These are phyloP conservation scores for Emydocephalus ijimae DNA, from an alignment of 2,113 vertebrate species.

Conservation along the genomic window DNA sequence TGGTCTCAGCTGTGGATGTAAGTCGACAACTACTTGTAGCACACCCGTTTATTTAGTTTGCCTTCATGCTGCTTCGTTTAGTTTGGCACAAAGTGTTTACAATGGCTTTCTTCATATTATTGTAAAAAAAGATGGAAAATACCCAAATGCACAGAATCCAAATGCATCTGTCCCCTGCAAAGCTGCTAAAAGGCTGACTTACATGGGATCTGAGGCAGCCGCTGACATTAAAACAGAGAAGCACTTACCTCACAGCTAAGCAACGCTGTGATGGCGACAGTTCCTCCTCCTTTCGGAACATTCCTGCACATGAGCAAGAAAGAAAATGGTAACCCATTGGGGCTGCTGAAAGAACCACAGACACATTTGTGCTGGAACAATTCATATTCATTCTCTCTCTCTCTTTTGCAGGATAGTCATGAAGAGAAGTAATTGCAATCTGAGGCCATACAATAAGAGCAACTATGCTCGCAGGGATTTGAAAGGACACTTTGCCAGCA, in stretches of 20 bases:
- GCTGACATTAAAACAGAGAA: constrained; percentile 2
- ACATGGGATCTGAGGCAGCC: not conserved
- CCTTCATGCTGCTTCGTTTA: not conserved
- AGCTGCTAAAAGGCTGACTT: not conserved
- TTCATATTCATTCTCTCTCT: no score
- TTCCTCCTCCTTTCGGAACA: constrained; percentile 86
- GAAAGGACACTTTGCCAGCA: not conserved
- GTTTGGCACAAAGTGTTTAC: not conserved
- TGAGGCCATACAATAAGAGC: not conserved
- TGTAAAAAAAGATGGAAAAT: not conserved
- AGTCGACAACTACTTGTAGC: not conserved
- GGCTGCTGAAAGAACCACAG: not conserved
- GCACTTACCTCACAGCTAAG: constrained; percentile 92
- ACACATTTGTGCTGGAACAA: not conserved
- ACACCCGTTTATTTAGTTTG: not conserved
- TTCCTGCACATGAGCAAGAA: constrained; percentile 68
- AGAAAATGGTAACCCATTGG: not conserved
- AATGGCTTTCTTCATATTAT: not conserved
- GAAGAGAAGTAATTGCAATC: not conserved
- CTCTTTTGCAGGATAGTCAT: not conserved
- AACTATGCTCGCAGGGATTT: not conserved
- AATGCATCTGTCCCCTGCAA: not conserved
- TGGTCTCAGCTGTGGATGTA: not conserved
- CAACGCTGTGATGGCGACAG: constrained; percentile 86
- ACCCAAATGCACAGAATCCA: not conserved